phyloP scores from a whole-genome alignment of 2,797 vertebrate species.

The Pogonophryne albipinna region DNA sequence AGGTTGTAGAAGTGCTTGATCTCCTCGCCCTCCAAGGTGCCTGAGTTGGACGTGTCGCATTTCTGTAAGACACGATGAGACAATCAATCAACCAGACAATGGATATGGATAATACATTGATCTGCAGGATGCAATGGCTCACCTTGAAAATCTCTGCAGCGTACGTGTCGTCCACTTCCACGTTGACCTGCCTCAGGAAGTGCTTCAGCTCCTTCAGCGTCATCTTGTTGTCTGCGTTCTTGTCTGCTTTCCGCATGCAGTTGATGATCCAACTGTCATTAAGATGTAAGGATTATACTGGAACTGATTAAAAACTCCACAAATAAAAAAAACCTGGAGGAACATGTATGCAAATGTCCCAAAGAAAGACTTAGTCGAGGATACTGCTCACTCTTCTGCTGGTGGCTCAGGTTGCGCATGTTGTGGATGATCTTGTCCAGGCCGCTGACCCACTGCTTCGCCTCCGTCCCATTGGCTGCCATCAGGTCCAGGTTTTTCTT shows the following conservation, averaged over 20 bases:
- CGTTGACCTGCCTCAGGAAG: conserved; percentile 93
- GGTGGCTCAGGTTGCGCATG: conserved; percentile 86
- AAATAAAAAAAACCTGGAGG: not conserved
- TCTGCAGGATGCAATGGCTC: conserved; percentile 14
- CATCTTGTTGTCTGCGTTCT: conserved; percentile 96
- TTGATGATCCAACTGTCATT: conserved; percentile 92
- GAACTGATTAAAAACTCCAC: not conserved
- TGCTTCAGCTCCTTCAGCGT: conserved; percentile 93
- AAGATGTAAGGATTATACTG: conserved; percentile 84
- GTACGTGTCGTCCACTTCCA: conserved; percentile 89
- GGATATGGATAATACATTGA: not conserved
- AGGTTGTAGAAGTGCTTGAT: conserved; percentile 93
- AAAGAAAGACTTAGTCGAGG: conserved; percentile 78
- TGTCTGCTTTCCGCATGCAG: conserved; percentile 95
- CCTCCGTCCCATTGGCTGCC: conserved; percentile 79
- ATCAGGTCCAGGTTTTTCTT: conserved; percentile 93
- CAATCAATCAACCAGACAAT: not conserved
- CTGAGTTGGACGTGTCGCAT: conserved; percentile 92
- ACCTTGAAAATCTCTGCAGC: conserved; percentile 91
- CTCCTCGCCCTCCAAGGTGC: conserved; percentile 91
- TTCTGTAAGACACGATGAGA: conserved; percentile 76
- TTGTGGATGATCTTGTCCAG: conserved; percentile 90
- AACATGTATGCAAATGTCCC: not conserved
- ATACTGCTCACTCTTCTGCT: conserved; percentile 96
- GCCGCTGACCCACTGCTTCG: conserved; percentile 88